These are phyloP conservation scores for Drosophila mimica DNA, from an alignment of 2,888 invertebrate genomes.

Conservation along the genomic window DNA sequence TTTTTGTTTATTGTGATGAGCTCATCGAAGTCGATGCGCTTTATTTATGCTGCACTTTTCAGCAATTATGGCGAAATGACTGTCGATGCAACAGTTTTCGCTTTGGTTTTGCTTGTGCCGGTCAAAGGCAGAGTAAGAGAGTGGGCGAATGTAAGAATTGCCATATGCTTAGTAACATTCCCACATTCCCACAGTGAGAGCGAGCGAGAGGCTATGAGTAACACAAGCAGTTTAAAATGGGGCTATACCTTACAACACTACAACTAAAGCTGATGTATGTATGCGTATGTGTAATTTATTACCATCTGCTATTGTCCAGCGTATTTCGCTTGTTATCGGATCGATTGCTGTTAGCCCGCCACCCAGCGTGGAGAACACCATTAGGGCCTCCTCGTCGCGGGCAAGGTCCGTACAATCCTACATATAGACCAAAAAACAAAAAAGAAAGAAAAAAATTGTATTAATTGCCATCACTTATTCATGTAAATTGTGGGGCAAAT, in stretches of 20 bases:
- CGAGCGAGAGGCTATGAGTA: conserved; percentile 18
- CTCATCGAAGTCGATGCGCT: conserved; percentile 42
- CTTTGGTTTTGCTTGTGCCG: conserved; percentile 17
- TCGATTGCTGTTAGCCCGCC: conserved; percentile 97
- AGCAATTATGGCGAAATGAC: conserved; percentile 39
- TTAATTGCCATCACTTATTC: conserved; percentile 38
- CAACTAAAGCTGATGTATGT: conserved; percentile 12
- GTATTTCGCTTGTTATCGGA: conserved; percentile 92
- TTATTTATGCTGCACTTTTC: conserved; percentile 58
- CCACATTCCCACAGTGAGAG: conserved; percentile 23
- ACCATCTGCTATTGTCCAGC: conserved; percentile 97
- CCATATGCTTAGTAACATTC: conserved; percentile 54
- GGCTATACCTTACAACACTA: conserved; percentile 41
- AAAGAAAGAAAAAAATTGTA: conserved; percentile 36
- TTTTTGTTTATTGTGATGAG: conserved; percentile 41
- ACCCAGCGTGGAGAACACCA: conserved; percentile 96
- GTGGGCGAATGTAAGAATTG: conserved; percentile 11
- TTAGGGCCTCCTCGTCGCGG: conserved; percentile 89
- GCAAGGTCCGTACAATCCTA: conserved; percentile 88
- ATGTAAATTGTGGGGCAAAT: conserved; percentile 4
- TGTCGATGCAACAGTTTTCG: conserved; percentile 55
- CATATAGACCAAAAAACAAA: conserved; percentile 3
- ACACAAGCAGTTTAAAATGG: conserved; percentile 39
- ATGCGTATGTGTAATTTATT: conserved; percentile 74
- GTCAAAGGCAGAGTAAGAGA: conserved; percentile 6